Percentiles rank a stretch among this genome's conserved stretches.
phyloP scores from a whole-genome alignment of 2,113 vertebrate species.

The Indicator maculatus region DNA sequence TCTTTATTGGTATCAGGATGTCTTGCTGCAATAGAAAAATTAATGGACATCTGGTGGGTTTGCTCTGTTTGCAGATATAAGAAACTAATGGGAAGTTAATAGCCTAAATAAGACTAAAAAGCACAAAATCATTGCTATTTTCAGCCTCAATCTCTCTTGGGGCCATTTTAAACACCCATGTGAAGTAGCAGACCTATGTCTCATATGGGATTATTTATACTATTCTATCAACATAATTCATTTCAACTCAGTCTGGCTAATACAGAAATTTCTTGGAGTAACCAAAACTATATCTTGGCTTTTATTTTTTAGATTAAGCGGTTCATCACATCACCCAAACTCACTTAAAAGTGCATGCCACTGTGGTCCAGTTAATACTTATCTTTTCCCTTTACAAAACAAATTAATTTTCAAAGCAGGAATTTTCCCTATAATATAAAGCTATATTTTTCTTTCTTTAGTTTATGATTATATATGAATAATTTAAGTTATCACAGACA shows the following conservation, averaged over 20 bases:
- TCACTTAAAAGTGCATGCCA: not conserved
- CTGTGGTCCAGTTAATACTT: not conserved
- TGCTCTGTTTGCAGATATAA: not conserved
- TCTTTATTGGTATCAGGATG: not conserved
- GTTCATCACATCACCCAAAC: not conserved
- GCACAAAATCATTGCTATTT: constrained; percentile 23
- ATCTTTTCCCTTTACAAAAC: not conserved
- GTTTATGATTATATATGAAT: constrained; percentile 4
- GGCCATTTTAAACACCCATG: not conserved
- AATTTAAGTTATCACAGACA: not conserved
- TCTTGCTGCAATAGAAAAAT: not conserved
- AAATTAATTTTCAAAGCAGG: not conserved
- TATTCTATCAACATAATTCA: not conserved
- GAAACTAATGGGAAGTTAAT: constrained; percentile 7
- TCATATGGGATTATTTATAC: not conserved
- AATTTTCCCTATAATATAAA: not conserved
- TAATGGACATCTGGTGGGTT: not conserved
- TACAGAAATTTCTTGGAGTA: not conserved
- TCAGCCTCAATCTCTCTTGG: not conserved
- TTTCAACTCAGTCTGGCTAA: not conserved
- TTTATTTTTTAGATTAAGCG: not conserved
- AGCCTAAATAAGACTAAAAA: constrained; percentile 6
- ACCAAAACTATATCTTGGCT: not conserved
- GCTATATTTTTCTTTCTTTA: not conserved
- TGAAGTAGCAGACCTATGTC: not conserved